Evolutionary conservation across 2,113 vertebrate genomes (phyloP).

Genomic region (Bubo scandiacus): DNA sequence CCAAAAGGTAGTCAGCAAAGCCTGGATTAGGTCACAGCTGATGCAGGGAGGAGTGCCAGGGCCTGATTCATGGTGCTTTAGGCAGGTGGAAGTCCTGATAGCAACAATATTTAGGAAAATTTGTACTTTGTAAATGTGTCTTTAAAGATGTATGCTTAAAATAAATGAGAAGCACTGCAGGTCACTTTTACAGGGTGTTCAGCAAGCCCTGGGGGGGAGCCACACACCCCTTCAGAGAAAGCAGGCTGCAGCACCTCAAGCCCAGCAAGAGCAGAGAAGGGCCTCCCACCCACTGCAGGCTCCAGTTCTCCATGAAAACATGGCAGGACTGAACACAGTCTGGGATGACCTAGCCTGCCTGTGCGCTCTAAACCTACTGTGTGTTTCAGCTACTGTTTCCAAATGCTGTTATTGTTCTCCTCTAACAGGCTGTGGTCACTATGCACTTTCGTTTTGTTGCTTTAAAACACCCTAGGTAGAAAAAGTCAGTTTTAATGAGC

Average conservation of each 20-base stretch:
- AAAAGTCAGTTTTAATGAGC: background rate
- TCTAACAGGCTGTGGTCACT: background rate
- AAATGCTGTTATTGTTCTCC: background rate
- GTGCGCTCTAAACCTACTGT: background rate
- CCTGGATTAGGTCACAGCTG: background rate
- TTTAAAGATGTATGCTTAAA: background rate
- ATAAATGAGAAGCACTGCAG: background rate
- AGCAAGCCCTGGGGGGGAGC: background rate
- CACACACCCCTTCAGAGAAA: background rate
- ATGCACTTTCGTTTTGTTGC: rapidly evolving
- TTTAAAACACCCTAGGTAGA: background rate
- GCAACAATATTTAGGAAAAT: background rate
- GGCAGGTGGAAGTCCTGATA: background rate
- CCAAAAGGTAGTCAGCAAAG: background rate
- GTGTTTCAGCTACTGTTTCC: background rate
- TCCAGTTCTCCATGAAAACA: background rate
- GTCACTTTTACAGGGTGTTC: background rate
- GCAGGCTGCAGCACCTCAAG: background rate
- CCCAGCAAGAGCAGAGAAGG: background rate
- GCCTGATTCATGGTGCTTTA: background rate
- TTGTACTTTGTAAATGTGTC: background rate
- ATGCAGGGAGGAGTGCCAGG: background rate
- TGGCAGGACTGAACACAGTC: background rate
- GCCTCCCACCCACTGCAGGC: rapidly evolving
- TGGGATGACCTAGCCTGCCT: background rate